Evolutionary conservation across 1,140 invertebrate species (phyloP).

Genomic region (Proctacanthus coquilletti): DNA sequence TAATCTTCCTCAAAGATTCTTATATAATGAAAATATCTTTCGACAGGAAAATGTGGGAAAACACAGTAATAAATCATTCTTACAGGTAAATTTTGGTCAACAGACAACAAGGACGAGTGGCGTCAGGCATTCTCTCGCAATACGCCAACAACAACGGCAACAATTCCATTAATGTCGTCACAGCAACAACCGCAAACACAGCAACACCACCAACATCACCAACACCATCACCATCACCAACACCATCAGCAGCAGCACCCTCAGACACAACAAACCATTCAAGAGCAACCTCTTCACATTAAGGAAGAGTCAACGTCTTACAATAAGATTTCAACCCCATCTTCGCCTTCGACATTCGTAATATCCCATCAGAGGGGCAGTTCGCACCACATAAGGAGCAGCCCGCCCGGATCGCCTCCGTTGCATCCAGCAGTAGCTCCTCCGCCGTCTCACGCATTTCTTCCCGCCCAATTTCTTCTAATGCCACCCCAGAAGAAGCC

Average conservation of each 20-base stretch:
- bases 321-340: not conserved
- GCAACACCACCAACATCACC: too few species aligned
- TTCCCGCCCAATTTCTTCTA: not conserved
- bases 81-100: not conserved
- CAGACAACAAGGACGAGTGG: not conserved
- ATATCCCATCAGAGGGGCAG: too few species aligned
- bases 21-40: too few species aligned
- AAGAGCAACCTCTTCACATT: slow-evolving; percentile 14
- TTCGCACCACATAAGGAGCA: too few species aligned
- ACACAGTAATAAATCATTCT: too few species aligned
- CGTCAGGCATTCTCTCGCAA: not conserved
- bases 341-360: not conserved
- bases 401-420: too few species aligned
- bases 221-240: slow-evolving; percentile 13
- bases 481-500: not conserved
- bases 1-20: not conserved
- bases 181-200: slow-evolving; percentile 14
- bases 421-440: too few species aligned
- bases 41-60: too few species aligned
- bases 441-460: not conserved
- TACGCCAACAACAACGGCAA: not conserved
- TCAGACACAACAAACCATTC: slow-evolving; percentile 4
- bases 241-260: slow-evolving; percentile 11
- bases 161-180: not conserved
- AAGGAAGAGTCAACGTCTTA: not conserved